phyloP scores from a whole-genome alignment of 2,888 invertebrate species.

The Stegophylla sp. region DNA sequence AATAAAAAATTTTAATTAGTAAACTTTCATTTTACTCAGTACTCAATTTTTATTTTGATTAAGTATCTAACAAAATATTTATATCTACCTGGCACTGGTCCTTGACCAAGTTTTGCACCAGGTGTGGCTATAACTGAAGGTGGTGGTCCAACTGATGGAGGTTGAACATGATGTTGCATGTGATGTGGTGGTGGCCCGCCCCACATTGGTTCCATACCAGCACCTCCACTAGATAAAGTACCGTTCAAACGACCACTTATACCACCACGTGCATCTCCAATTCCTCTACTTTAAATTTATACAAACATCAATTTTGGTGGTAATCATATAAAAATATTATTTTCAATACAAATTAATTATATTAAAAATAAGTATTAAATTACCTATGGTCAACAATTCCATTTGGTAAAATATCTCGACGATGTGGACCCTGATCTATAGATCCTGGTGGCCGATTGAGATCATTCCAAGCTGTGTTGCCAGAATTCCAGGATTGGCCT shows the following conservation, averaged over 20 bases:
- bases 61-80: no score
- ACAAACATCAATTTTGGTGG: neutral
- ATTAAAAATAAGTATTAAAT: neutral
- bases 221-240: conserved; percentile 47
- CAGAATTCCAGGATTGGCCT: conserved; percentile 57
- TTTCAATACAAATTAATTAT: no score
- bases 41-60: no score
- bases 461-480: conserved; percentile 56
- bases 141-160: conserved; percentile 61
- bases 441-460: conserved; percentile 56
- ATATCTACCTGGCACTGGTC: conserved; percentile 59
- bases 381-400: conserved; percentile 57
- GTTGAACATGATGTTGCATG: conserved; percentile 63
- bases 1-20: no score
- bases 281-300: conserved; percentile 63
- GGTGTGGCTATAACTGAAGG: conserved; percentile 61
- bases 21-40: no score
- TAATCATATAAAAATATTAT: neutral
- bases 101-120: conserved; percentile 59
- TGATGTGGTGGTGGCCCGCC: conserved; percentile 72
- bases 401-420: conserved; percentile 52
- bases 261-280: conserved; percentile 73
- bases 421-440: conserved; percentile 57
- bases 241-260: conserved; percentile 85
- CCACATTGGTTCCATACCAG: conserved; percentile 73